Conservation (phyloP, 1,140 invertebrate genomes). For the Vanessa atalanta region DNA sequence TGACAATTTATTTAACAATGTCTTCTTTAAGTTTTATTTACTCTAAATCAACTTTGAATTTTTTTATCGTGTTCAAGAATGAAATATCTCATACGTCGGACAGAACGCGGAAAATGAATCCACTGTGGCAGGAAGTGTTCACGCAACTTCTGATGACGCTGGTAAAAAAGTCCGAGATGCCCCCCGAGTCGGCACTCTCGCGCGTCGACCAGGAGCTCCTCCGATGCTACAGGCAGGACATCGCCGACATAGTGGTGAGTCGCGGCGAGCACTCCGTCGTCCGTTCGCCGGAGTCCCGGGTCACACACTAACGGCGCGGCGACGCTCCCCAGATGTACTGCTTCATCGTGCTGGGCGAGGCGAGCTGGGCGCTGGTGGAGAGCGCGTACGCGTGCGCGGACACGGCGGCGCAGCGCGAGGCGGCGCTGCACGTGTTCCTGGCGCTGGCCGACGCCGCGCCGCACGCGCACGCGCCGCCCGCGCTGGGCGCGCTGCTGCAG, state of each 20-base stretch:
- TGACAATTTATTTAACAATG: neutral
- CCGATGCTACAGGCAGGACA: slow-evolving; percentile 94
- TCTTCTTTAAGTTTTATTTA: neutral
- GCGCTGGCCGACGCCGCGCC: slow-evolving; percentile 90
- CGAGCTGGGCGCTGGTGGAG: slow-evolving; percentile 82
- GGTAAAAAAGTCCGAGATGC: slow-evolving; percentile 67
- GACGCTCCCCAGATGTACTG: slow-evolving; percentile 86
- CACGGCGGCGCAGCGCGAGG: slow-evolving; percentile 84
- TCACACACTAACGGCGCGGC: too few species aligned
- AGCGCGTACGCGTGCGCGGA: slow-evolving; percentile 54
- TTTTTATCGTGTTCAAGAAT: slow-evolving; percentile 50
- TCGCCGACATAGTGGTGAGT: slow-evolving; percentile 91
- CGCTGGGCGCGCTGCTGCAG: slow-evolving; percentile 85
- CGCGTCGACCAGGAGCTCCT: slow-evolving; percentile 92
- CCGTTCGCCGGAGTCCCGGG: too few species aligned
- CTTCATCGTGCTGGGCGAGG: slow-evolving; percentile 87
- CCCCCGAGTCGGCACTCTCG: slow-evolving; percentile 74
- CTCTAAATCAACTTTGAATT: neutral
- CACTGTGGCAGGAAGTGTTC: slow-evolving; percentile 67
- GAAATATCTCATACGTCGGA: slow-evolving; percentile 57
- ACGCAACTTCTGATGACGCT: slow-evolving; percentile 63
- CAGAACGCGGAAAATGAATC: slow-evolving; percentile 44
- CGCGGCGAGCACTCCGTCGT: too few species aligned
- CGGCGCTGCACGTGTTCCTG: slow-evolving; percentile 90
- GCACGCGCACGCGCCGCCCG: slow-evolving; percentile 83